Percentiles rank a stretch among this genome's conserved stretches.
Evolutionary conservation across 2,113 vertebrate genomes (phyloP).

Genomic region (Cyanistes caeruleus): DNA sequence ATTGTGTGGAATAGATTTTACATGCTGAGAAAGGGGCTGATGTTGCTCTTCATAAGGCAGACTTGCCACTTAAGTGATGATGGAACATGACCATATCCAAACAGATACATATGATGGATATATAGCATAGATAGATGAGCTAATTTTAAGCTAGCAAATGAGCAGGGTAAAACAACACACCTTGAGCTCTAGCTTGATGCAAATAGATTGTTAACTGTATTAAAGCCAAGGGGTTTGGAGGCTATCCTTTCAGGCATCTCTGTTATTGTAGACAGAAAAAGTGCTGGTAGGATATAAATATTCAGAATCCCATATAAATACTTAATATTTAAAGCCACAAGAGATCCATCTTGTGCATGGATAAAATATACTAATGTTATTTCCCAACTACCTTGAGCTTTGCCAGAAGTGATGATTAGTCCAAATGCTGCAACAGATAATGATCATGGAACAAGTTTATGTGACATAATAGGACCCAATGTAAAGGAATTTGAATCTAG

Average conservation of each 20-base stretch:
- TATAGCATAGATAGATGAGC: neutral
- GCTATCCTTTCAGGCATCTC: neutral
- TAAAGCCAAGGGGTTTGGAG: neutral
- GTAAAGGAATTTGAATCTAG: constrained; percentile 12
- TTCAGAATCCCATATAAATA: neutral
- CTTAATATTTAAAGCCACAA: constrained; percentile 2
- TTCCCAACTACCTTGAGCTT: neutral
- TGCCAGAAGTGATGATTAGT: constrained; percentile 26
- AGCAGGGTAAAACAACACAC: neutral
- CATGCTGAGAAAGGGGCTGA: neutral
- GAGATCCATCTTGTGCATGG: neutral
- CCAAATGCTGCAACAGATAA: neutral
- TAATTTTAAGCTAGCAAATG: constrained; percentile 10
- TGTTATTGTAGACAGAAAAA: neutral
- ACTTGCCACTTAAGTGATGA: neutral
- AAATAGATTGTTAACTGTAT: neutral
- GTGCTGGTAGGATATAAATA: neutral
- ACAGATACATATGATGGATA: neutral
- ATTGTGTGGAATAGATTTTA: neutral
- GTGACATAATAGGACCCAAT: neutral
- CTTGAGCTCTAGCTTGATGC: neutral
- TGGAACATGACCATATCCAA: neutral
- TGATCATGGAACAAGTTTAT: neutral
- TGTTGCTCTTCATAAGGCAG: neutral
- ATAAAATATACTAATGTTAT: neutral